Evolutionary conservation across 2,113 vertebrate genomes (phyloP), one percentile per base, ranked within the genome.

Genomic region (Gambusia affinis): DNA sequence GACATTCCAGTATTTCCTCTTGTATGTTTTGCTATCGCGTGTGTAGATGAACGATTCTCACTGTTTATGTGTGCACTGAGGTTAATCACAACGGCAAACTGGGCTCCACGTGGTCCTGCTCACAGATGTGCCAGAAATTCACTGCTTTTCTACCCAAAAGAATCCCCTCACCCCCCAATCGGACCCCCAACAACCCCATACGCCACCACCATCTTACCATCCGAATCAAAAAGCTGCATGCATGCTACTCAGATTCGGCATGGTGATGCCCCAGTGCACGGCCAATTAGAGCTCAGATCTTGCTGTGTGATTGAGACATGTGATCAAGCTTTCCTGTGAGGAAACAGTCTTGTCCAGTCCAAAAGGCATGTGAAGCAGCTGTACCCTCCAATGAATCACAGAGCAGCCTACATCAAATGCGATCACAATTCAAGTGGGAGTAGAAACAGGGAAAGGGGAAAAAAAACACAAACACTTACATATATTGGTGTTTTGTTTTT

Each of bases 261-360:
- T 78, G 27, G 80, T 82, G 80, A 86, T 79, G 78, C 71, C 35
- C 75, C 73, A 75, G 29, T 60, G 67, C 69, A 33, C 39, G 54
- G 76, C 91, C 91, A 91, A 92, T 93, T 83, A 84, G 84, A 87
- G 71, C 73, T 57, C 85, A 72, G 78, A 88, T 92, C 84, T 75
- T 70, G 84, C 85, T 85, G 64, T 87, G 87, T 91, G 89, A 92
- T 84, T 87, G 37, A 83, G 77, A 91, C 93, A 93, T 82, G 89
- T 94, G 92, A 91, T 91, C 85, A 61, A 57, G 67, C 85, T 73
- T 83, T 77, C 74, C 87, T 84, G 82, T 85, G 79, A 91, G 88
- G 87, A 92, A 91, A 89, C 85, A 88, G 83, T 88, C 83, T 80
- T 68, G 78, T 80, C 81, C 88, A 85, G 81, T 83, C 85, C 90